Conservation (phyloP, 2,888 invertebrate genomes). For the Cosmia pyralina region DNA sequence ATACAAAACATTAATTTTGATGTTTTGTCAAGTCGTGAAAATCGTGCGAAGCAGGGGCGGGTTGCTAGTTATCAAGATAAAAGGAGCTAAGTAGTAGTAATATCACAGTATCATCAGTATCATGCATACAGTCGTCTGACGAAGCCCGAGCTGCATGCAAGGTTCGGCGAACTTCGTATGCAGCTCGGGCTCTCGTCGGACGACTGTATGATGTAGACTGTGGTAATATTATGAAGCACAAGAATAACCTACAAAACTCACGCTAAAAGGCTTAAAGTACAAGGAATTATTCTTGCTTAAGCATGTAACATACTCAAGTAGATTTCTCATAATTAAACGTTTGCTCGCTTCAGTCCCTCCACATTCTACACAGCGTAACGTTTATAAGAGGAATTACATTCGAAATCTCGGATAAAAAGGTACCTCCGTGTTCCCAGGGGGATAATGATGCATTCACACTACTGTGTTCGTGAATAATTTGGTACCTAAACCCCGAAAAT, state of each 20-base stretch:
- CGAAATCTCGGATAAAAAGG: constrained; percentile 54
- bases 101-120: too few relatives aligned
- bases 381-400: constrained; percentile 52
- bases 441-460: constrained; percentile 66
- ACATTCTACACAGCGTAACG: constrained; percentile 40
- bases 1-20: too few relatives aligned
- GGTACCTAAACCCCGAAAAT: constrained; percentile 28
- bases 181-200: too few relatives aligned
- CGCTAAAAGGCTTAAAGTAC: constrained; percentile 17
- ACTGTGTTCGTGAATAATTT: constrained; percentile 36
- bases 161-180: too few relatives aligned
- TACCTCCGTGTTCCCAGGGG: constrained; percentile 35
- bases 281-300: constrained; percentile 47
- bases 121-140: too few relatives aligned
- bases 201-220: too few relatives aligned
- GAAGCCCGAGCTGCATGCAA: too few relatives aligned
- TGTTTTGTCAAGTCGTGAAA: not conserved
- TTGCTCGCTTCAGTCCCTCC: constrained; percentile 26
- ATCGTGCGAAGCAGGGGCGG: not conserved
- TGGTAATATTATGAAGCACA: constrained; percentile 4
- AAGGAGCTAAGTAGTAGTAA: not conserved
- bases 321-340: constrained; percentile 59
- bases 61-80: not conserved
- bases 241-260: constrained; percentile 13
- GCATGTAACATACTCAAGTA: constrained; percentile 33